Conservation (phyloP, 2,888 invertebrate species). For the Priocnemis perturbator region DNA sequence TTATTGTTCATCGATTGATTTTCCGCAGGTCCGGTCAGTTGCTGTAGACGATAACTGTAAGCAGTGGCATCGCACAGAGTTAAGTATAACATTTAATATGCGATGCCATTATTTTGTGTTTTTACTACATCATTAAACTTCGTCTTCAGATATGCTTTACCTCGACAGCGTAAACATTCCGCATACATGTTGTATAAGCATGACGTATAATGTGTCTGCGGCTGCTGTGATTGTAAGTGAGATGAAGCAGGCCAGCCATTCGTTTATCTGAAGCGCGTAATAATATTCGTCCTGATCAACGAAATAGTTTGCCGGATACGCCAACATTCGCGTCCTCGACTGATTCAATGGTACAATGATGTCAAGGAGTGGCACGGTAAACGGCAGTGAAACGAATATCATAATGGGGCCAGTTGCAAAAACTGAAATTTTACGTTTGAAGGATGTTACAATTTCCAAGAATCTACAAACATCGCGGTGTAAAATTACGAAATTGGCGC, state of each 20-base stretch:
- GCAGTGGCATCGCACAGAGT: too few relatives aligned
- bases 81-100: too few relatives aligned
- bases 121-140: too few relatives aligned
- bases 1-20: too few relatives aligned
- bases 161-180: background rate
- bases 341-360: background rate
- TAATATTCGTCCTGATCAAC: background rate
- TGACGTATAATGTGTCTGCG: background rate
- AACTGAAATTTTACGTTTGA: background rate
- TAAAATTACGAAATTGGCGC: too few relatives aligned
- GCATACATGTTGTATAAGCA: background rate
- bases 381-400: background rate
- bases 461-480: too few relatives aligned
- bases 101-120: too few relatives aligned
- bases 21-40: too few relatives aligned
- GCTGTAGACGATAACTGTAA: too few relatives aligned
- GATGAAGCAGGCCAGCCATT: background rate
- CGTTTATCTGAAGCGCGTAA: background rate
- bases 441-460: too few relatives aligned
- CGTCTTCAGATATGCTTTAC: too few relatives aligned
- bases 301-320: background rate
- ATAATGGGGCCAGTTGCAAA: background rate
- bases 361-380: background rate
- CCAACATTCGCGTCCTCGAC: background rate
- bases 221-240: background rate